These are phyloP conservation scores for Porites cylindrica DNA, from an alignment of 92 coral and sea anemone genomes.

Conservation along the genomic window DNA sequence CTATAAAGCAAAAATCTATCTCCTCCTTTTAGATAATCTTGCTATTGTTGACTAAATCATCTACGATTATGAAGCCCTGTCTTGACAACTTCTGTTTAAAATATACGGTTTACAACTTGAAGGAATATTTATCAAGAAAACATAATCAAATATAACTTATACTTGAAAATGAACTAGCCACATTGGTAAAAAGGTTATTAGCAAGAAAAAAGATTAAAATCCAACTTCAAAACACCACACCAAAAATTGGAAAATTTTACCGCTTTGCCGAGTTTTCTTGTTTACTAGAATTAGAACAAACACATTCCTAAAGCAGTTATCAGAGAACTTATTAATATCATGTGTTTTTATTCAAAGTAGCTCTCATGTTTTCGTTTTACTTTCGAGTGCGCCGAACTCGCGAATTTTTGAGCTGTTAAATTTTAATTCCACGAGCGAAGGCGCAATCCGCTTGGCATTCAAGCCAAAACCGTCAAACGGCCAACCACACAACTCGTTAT, in stretches of 20 bases:
- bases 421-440: constrained; percentile 15
- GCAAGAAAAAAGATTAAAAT: background rate
- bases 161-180: constrained; percentile 13
- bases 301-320: constrained; percentile 33
- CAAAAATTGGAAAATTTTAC: background rate
- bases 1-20: background rate
- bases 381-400: constrained; percentile 21
- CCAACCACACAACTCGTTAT: constrained; percentile 1
- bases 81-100: background rate
- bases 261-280: background rate
- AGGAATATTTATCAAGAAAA: constrained; percentile 13
- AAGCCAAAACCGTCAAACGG: background rate
- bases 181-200: background rate
- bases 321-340: constrained; percentile 33
- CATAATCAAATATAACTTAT: constrained; percentile 15
- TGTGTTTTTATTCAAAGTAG: constrained; percentile 38
- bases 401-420: constrained; percentile 12
- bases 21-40: no score
- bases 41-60: no score
- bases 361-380: constrained; percentile 40
- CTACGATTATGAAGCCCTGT: no score
- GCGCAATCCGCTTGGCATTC: background rate
- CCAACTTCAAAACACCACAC: background rate
- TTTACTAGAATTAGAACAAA: constrained; percentile 13
- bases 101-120: background rate